These are phyloP conservation scores for Syngnathus scovelli DNA, from an alignment of 2,113 vertebrate genomes.

Conservation along the genomic window DNA sequence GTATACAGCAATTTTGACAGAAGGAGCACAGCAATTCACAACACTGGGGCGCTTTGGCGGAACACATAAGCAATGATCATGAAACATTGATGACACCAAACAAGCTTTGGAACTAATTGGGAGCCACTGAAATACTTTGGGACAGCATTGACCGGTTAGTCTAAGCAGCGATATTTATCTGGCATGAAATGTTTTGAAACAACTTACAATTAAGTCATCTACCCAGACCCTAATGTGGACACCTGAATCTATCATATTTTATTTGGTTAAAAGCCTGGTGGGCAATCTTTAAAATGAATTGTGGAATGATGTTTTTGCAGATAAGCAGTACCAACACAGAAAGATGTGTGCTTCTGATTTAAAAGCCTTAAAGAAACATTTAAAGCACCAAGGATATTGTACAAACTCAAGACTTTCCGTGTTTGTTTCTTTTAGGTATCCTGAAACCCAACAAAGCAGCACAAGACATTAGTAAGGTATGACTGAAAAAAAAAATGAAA, in stretches of 20 bases:
- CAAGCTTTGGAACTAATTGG: neutral
- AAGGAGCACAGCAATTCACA: constrained; percentile 56
- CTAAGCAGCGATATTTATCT: too few relatives aligned
- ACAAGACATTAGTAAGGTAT: neutral
- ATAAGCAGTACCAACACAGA: neutral
- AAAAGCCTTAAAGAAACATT: neutral
- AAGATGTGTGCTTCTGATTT: neutral
- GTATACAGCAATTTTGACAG: constrained; percentile 48
- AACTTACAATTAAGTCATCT: too few relatives aligned
- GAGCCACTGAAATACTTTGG: neutral
- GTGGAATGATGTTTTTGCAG: neutral
- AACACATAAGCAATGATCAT: constrained; percentile 49
- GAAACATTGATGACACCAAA: constrained; percentile 17
- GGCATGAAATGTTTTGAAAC: too few relatives aligned
- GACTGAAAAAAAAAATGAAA: neutral
- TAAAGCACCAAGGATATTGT: neutral
- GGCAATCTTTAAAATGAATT: neutral
- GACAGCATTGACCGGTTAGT: neutral
- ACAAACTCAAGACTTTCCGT: neutral
- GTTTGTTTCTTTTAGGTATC: neutral
- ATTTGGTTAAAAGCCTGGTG: neutral
- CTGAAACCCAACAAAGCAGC: neutral
- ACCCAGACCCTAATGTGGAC: neutral
- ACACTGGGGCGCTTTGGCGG: constrained; percentile 48
- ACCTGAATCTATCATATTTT: neutral